phyloP scores from a whole-genome alignment of 2,797 vertebrate genomes.

The Diplodus puntazzo region DNA sequence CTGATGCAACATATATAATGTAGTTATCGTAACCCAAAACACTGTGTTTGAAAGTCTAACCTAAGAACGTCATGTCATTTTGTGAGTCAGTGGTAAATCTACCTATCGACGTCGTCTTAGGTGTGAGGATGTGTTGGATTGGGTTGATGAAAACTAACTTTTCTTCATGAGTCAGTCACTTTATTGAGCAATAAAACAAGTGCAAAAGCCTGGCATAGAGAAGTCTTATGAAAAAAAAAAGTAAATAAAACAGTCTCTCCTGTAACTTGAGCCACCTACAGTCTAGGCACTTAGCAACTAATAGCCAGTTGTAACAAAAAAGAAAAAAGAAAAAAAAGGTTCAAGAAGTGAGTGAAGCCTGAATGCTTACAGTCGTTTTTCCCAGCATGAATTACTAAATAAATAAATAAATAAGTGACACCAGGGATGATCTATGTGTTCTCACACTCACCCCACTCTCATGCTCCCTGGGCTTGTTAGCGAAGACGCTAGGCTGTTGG shows the following conservation, averaged over 20 bases:
- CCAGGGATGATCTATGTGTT: slow-evolving; percentile 6
- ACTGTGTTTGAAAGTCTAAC: too few relatives aligned
- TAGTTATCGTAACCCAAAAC: too few relatives aligned
- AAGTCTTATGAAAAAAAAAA: background rate
- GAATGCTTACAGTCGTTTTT: slow-evolving; percentile 1
- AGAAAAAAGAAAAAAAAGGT: too few relatives aligned
- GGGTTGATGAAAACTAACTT: background rate
- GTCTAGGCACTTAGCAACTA: slow-evolving; percentile 15
- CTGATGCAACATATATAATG: too few relatives aligned
- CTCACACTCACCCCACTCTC: slow-evolving; percentile 86
- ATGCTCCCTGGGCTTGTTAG: slow-evolving; percentile 77
- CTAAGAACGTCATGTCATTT: too few relatives aligned
- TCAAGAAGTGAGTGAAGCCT: background rate
- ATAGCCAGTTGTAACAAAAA: background rate
- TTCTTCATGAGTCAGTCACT: slow-evolving; percentile 15
- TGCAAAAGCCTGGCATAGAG: background rate
- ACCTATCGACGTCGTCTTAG: too few relatives aligned
- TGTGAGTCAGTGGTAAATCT: too few relatives aligned
- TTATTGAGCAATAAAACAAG: slow-evolving; percentile 10
- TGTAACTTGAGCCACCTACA: background rate
- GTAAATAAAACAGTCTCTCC: slow-evolving; percentile 5
- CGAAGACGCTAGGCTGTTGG: slow-evolving; percentile 81
- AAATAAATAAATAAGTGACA: background rate
- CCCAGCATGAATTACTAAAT: slow-evolving; percentile 2
- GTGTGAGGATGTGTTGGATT: too few relatives aligned